Percentiles rank a stretch among this genome's conserved stretches.
These are phyloP conservation scores for Alces alces DNA, from an alignment of 2,113 vertebrate species.

Conservation along the genomic window DNA sequence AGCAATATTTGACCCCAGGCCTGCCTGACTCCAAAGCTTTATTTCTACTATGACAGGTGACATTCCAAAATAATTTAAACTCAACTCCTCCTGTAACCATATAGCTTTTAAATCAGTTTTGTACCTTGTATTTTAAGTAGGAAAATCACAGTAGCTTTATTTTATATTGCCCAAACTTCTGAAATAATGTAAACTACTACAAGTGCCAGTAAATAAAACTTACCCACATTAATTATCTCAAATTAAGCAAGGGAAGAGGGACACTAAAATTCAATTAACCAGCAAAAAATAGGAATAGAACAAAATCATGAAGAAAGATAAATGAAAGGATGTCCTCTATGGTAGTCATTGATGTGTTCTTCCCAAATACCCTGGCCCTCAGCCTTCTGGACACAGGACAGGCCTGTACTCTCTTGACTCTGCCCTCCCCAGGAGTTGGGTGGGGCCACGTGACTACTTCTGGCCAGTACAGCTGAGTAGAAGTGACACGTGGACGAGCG, in stretches of 20 bases:
- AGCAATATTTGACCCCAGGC: neutral
- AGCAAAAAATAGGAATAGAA: constrained; percentile 19
- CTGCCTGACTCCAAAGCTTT: neutral
- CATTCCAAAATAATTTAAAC: neutral
- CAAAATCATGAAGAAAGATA: neutral
- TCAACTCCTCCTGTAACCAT: neutral
- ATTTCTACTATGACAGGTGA: neutral
- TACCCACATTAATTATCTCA: neutral
- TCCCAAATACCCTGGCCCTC: neutral
- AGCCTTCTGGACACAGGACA: neutral
- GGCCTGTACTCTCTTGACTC: too few relatives aligned
- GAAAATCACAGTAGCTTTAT: neutral
- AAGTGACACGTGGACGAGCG: neutral
- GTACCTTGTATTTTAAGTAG: neutral
- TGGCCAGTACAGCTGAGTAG: neutral
- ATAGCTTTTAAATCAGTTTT: neutral
- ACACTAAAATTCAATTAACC: neutral
- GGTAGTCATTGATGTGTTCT: neutral
- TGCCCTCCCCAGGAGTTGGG: neutral
- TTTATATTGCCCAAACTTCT: neutral
- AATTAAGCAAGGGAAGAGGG: neutral
- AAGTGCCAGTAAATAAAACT: neutral
- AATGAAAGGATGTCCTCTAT: neutral
- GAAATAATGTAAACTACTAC: neutral
- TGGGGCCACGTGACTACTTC: neutral